Conservation (phyloP, 37 sponge, comb jelly and placozoan species). For the Spongilla lacustris region DNA sequence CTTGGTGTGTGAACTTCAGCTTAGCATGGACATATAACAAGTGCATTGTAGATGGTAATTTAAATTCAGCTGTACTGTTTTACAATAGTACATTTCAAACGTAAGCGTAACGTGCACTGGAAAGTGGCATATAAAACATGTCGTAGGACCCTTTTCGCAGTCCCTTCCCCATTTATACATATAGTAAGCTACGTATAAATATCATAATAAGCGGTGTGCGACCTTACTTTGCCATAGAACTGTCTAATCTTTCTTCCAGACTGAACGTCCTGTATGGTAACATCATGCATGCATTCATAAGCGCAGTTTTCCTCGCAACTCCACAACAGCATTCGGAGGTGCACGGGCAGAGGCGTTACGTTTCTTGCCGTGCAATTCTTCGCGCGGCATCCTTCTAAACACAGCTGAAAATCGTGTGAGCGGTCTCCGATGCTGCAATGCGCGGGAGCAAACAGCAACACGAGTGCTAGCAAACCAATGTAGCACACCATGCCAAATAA, state of each 20-base stretch:
- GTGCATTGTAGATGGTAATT: too few relatives aligned
- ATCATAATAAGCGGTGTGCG: not conserved
- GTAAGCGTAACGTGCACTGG: too few relatives aligned
- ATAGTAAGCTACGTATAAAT: too few relatives aligned
- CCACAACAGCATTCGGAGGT: slow-evolving; percentile 43
- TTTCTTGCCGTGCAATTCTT: not conserved
- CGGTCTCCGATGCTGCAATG: slow-evolving; percentile 16
- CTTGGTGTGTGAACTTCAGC: too few relatives aligned
- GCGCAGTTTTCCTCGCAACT: slow-evolving; percentile 54
- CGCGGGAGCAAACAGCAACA: slow-evolving; percentile 13
- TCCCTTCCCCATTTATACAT: too few relatives aligned
- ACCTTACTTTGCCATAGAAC: slow-evolving; percentile 65
- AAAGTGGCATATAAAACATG: too few relatives aligned
- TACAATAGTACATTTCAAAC: too few relatives aligned
- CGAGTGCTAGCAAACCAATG: not conserved
- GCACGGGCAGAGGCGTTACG: not conserved
- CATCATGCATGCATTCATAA: slow-evolving; percentile 59
- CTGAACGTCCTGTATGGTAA: slow-evolving; percentile 46
- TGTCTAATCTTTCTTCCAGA: slow-evolving; percentile 43
- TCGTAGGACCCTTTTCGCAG: too few relatives aligned
- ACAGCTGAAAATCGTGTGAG: not conserved
- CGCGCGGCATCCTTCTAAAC: not conserved
- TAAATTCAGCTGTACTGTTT: too few relatives aligned
- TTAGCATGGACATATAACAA: too few relatives aligned
- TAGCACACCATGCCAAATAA: too few relatives aligned